phyloP scores from a whole-genome alignment of 2,888 invertebrate genomes.

The Metopia argyrocephala region DNA sequence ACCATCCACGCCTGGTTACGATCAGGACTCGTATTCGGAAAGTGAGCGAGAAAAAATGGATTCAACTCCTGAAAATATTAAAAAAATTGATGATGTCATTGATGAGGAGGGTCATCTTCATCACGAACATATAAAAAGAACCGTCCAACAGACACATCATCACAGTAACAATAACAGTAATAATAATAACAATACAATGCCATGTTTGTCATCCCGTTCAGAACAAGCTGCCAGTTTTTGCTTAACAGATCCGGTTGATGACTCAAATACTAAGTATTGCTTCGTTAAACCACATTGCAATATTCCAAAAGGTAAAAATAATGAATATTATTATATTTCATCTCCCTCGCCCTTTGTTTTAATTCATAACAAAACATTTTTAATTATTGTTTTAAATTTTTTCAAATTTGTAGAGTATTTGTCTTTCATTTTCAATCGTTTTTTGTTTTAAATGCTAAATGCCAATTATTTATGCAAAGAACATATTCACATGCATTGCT shows the following conservation, averaged over 20 bases:
- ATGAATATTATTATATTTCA: conserved; percentile 53
- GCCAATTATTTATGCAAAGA: conserved; percentile 56
- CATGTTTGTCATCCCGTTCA: conserved; percentile 54
- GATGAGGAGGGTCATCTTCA: conserved; percentile 57
- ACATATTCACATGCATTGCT: conserved; percentile 37
- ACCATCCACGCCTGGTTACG: conserved; percentile 55
- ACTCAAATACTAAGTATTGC: conserved; percentile 73
- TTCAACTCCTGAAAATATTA: conserved; percentile 77
- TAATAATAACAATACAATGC: conserved; percentile 49
- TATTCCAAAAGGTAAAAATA: conserved; percentile 72
- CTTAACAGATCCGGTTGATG: conserved; percentile 72
- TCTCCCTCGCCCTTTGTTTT: conserved; percentile 64
- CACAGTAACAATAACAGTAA: conserved; percentile 55
- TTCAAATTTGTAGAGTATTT: conserved; percentile 49
- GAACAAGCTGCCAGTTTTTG: conserved; percentile 65
- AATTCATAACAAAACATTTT: conserved; percentile 50
- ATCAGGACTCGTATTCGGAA: conserved; percentile 71
- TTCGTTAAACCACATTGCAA: conserved; percentile 70
- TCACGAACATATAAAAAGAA: conserved; percentile 20
- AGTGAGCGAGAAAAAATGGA: conserved; percentile 77
- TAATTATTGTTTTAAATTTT: conserved; percentile 13
- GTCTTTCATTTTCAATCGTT: conserved; percentile 34
- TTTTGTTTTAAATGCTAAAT: conserved; percentile 54
- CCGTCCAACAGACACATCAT: conserved; percentile 55
- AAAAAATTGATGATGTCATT: conserved; percentile 78